phyloP scores from a whole-genome alignment of 2,888 invertebrate species.

The Scaptomyza reducta region DNA sequence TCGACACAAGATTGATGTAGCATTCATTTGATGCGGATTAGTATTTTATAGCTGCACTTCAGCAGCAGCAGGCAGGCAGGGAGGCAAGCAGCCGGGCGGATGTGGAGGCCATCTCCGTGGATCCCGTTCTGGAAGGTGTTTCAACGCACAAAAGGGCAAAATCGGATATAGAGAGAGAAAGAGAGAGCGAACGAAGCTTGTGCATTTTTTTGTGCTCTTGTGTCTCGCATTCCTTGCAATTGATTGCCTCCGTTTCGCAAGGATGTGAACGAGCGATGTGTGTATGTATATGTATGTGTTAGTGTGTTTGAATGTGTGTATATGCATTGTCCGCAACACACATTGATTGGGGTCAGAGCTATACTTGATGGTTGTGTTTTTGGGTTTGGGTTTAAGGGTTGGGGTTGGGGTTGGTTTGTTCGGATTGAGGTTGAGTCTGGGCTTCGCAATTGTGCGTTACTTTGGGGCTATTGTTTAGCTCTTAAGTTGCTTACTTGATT shows the following conservation, averaged over 20 bases:
- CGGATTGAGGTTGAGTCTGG: constrained; percentile 10
- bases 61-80: constrained; percentile 24
- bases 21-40: constrained; percentile 80
- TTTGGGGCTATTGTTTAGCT: constrained; percentile 71
- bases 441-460: constrained; percentile 35
- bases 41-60: constrained; percentile 81
- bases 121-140: constrained; percentile 40
- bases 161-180: not conserved
- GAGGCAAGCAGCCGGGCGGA: not conserved
- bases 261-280: constrained; percentile 30
- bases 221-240: constrained; percentile 74
- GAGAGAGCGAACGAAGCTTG: constrained; percentile 22
- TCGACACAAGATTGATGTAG: constrained; percentile 76
- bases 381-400: not conserved
- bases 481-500: constrained; percentile 80
- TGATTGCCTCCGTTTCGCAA: constrained; percentile 67
- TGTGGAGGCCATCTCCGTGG: constrained; percentile 8
- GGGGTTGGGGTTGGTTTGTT: not conserved
- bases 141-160: constrained; percentile 53
- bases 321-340: constrained; percentile 41
- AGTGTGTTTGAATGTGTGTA: constrained; percentile 9
- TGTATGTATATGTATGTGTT: constrained; percentile 13
- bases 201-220: constrained; percentile 62
- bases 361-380: constrained; percentile 26
- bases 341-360: constrained; percentile 47